phyloP scores from a whole-genome alignment of 2,888 invertebrate genomes.

The Drosophila subsilvestris region DNA sequence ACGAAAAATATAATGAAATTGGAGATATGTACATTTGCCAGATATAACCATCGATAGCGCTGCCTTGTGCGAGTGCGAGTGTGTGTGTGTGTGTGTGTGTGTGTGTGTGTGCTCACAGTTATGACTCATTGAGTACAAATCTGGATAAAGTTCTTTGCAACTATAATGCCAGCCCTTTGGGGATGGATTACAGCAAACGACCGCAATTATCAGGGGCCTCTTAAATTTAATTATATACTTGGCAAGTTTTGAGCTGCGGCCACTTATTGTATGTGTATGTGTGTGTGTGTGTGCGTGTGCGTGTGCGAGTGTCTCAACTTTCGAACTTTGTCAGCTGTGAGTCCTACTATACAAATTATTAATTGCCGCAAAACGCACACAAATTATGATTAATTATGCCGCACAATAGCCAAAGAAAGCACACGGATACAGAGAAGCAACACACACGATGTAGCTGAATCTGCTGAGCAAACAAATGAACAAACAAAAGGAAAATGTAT shows the following conservation, averaged over 20 bases:
- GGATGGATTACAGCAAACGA: not conserved
- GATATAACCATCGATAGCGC: not conserved
- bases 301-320: constrained; percentile 32
- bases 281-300: too few species aligned
- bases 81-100: not conserved
- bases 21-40: too few species aligned
- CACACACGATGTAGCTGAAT: constrained; percentile 17
- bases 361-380: constrained; percentile 71
- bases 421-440: constrained; percentile 14
- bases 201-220: constrained; percentile 19
- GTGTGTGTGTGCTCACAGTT: not conserved
- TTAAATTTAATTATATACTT: constrained; percentile 56
- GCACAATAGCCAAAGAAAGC: constrained; percentile 53
- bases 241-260: constrained; percentile 52
- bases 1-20: not conserved
- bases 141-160: not conserved
- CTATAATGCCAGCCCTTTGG: constrained; percentile 5
- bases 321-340: constrained; percentile 39
- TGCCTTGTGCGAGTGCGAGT: not conserved
- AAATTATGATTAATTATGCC: constrained; percentile 76
- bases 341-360: constrained; percentile 64
- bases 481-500: constrained; percentile 49
- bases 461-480: constrained; percentile 55
- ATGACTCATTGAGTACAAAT: not conserved
- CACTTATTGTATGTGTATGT: constrained; percentile 10